phyloP scores from a whole-genome alignment of 35 echinoderm and acorn worm genomes.

The Diadema setosum region DNA sequence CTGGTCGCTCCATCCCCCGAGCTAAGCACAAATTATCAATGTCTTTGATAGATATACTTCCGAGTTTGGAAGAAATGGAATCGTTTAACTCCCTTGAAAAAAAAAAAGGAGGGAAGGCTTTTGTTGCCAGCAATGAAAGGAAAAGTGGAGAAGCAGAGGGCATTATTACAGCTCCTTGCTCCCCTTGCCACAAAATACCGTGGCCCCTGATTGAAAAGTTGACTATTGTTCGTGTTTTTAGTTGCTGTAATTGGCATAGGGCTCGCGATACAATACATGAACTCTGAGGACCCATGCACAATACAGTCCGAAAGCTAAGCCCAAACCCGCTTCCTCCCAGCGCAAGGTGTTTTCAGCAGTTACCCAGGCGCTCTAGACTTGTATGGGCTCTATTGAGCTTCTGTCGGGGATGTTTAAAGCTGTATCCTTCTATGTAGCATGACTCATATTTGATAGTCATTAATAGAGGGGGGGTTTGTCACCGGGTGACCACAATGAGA shows the following conservation, averaged over 20 bases:
- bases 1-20: no score
- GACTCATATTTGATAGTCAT: no score
- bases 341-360: no score
- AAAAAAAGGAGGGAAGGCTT: no score
- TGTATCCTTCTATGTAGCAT: no score
- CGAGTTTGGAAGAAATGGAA: neutral
- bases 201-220: no score
- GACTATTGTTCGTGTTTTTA: neutral
- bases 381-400: no score
- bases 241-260: neutral
- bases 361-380: no score
- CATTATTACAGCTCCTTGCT: neutral
- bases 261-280: neutral
- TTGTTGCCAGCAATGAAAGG: neutral
- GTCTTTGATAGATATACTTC: neutral
- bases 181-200: neutral
- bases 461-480: no score
- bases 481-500: no score
- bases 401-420: no score
- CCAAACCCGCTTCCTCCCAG: no score
- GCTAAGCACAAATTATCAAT: neutral
- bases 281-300: neutral
- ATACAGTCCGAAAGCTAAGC: neutral
- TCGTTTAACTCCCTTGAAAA: neutral
- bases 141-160: neutral